A percentile compares a stretch with the other conserved stretches of the same genome.
Conservation (phyloP, 2,888 invertebrate genomes). For the Heteromyza rotundicornis region DNA sequence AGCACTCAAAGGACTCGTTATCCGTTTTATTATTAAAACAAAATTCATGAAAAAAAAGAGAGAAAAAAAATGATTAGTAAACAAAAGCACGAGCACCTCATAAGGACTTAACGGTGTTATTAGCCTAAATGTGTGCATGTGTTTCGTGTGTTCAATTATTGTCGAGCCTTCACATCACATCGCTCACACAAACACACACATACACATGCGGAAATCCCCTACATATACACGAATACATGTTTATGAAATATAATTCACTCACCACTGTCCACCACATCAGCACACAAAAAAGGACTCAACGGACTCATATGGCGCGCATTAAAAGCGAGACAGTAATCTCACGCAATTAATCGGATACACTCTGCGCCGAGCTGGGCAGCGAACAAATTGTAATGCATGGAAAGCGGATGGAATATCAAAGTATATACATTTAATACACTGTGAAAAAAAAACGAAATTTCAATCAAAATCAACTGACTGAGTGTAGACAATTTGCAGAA, state of each 20-base stretch:
- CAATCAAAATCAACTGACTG: too few relatives aligned
- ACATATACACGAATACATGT: too few relatives aligned
- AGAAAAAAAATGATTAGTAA: neutral
- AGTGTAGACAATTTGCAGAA: too few relatives aligned
- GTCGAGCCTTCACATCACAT: neutral
- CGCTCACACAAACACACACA: neutral
- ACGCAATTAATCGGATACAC: constrained; percentile 49
- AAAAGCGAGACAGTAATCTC: constrained; percentile 42
- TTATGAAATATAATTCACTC: neutral
- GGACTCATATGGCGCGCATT: constrained; percentile 8
- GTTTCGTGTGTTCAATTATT: neutral
- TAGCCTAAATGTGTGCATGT: neutral
- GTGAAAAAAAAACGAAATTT: too few relatives aligned
- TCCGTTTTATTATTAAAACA: neutral
- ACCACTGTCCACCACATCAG: constrained; percentile 4
- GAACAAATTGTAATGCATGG: neutral
- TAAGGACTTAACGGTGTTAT: neutral
- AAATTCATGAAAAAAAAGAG: neutral
- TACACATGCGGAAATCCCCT: neutral
- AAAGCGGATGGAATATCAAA: too few relatives aligned
- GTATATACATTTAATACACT: too few relatives aligned
- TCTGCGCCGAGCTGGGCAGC: neutral
- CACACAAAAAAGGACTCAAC: neutral
- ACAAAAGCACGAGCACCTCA: neutral
- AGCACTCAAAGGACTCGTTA: neutral